Evolutionary conservation across 2,113 vertebrate species (phyloP).

Genomic region (Tragelaphus strepsiceros): DNA sequence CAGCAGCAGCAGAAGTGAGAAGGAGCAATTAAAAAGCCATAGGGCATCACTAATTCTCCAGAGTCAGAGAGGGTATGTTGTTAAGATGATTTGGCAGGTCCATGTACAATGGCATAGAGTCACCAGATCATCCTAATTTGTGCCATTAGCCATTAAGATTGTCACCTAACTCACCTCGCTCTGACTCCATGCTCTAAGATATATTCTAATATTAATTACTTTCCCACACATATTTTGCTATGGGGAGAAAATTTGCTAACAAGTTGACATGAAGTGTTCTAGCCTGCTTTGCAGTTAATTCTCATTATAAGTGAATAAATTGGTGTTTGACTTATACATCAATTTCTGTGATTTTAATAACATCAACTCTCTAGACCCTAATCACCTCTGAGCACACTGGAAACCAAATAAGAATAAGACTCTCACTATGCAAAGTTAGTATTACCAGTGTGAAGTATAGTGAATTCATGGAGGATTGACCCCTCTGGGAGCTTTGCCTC

Average conservation of each 20-base stretch:
- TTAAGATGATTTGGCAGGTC: not conserved
- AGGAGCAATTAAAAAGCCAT: not conserved
- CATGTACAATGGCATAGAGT: not conserved
- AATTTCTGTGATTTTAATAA: constrained; percentile 18
- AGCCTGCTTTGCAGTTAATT: not conserved
- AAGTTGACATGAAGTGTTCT: not conserved
- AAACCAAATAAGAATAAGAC: not conserved
- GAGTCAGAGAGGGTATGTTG: not conserved
- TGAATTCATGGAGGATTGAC: not conserved
- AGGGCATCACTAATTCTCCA: not conserved
- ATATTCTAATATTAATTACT: not conserved
- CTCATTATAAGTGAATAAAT: constrained; percentile 32
- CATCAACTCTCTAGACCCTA: not conserved
- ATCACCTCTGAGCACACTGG: not conserved
- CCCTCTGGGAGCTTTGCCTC: not conserved
- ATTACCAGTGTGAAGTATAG: not conserved
- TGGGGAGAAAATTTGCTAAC: not conserved
- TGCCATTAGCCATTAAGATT: not conserved
- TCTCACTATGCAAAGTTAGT: not conserved
- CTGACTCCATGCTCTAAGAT: not conserved
- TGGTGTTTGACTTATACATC: not conserved
- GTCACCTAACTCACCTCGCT: not conserved
- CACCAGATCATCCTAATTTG: not conserved
- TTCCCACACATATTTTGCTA: not conserved
- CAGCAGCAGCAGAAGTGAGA: not conserved